These are phyloP conservation scores for Acrocephalus arundinaceus DNA, from an alignment of 2,113 vertebrate species.

Conservation along the genomic window DNA sequence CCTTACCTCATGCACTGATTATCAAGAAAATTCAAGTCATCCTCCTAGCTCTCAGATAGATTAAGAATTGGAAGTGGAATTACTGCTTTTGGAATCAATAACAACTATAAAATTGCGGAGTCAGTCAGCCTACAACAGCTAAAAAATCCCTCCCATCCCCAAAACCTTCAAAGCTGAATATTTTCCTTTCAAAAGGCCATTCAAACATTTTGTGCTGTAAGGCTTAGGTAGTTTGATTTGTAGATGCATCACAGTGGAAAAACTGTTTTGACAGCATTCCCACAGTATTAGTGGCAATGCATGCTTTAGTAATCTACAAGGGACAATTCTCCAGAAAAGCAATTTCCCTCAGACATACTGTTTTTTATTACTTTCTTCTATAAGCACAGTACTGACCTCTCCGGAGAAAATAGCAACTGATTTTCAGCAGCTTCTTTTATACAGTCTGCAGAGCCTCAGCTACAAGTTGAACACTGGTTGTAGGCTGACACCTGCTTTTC, in stretches of 20 bases:
- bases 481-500: constrained; percentile 57
- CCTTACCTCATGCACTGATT: background rate
- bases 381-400: constrained; percentile 45
- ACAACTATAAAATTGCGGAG: background rate
- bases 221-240: constrained; percentile 55
- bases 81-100: constrained; percentile 30
- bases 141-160: constrained; percentile 14
- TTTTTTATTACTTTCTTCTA: constrained; percentile 61
- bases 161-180: constrained; percentile 15
- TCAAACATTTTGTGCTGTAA: constrained; percentile 34
- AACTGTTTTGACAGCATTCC: constrained; percentile 58
- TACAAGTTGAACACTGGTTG: constrained; percentile 32
- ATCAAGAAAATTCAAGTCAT: background rate
- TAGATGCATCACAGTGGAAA: constrained; percentile 47
- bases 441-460: constrained; percentile 17
- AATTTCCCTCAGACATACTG: constrained; percentile 51
- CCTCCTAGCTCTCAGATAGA: background rate
- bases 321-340: constrained; percentile 65
- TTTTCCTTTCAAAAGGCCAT: constrained; percentile 50
- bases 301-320: constrained; percentile 53
- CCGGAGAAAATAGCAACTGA: constrained; percentile 40
- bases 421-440: constrained; percentile 39
- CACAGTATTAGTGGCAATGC: constrained; percentile 36
- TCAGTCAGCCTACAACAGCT: background rate
- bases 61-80: background rate